Conservation (phyloP, 2,797 vertebrate genomes). For the Microcaecilia unicolor region DNA sequence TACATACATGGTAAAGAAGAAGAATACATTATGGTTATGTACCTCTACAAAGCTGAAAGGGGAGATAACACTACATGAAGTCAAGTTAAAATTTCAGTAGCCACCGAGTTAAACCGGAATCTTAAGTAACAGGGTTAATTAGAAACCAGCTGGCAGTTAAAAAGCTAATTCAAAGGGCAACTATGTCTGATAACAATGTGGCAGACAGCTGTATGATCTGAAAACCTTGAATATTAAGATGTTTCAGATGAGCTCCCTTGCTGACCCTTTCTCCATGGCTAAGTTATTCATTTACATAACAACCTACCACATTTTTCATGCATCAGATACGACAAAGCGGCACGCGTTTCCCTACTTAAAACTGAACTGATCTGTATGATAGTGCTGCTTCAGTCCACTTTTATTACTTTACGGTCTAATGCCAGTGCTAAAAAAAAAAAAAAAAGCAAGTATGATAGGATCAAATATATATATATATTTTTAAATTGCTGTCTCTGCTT, state of each 20-base stretch:
- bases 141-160: no score
- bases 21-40: no score
- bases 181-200: not conserved
- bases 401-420: not conserved
- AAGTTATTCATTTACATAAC: slow-evolving; percentile 31
- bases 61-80: no score
- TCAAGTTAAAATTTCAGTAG: no score
- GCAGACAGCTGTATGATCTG: slow-evolving; percentile 10
- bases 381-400: slow-evolving; percentile 18
- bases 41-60: no score
- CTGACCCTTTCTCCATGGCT: slow-evolving; percentile 7
- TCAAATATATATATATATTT: no score
- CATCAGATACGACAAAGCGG: slow-evolving; percentile 23
- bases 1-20: no score
- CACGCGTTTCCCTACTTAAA: slow-evolving; percentile 28
- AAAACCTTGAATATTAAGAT: slow-evolving; percentile 4
- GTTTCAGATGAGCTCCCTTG: slow-evolving; percentile 16
- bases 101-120: no score
- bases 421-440: not conserved
- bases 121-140: no score
- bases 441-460: not conserved
- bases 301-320: slow-evolving; percentile 25
- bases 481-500: no score
- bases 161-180: no score
- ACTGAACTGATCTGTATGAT: slow-evolving; percentile 16